Percentiles rank a stretch among this genome's conserved stretches.
phyloP scores from a whole-genome alignment of 2,797 vertebrate species.

The Hoplostethus mediterraneus region DNA sequence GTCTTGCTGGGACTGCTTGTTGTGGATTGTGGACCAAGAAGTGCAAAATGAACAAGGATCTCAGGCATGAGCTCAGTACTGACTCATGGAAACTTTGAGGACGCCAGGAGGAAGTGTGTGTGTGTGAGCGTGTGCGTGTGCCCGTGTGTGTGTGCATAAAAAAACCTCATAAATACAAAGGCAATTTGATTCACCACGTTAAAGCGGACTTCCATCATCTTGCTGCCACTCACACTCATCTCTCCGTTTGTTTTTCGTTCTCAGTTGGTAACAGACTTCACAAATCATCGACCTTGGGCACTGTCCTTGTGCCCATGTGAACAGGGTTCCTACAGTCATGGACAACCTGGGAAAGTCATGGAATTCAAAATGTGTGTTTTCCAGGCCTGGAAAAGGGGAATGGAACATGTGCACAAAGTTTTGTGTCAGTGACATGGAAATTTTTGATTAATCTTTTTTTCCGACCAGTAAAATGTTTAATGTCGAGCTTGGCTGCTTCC shows the following conservation, averaged over 20 bases:
- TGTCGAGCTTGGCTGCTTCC: no score
- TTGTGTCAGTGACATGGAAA: not conserved
- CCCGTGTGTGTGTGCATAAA: constrained; percentile 19
- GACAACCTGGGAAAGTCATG: no score
- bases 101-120: constrained; percentile 49
- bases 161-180: constrained; percentile 37
- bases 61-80: constrained; percentile 63
- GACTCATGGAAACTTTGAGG: constrained; percentile 75
- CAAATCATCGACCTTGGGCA: constrained; percentile 41
- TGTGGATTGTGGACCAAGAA: constrained; percentile 47
- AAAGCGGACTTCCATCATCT: constrained; percentile 37
- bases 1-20: constrained; percentile 44
- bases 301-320: constrained; percentile 37
- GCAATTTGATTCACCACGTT: constrained; percentile 46
- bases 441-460: no score
- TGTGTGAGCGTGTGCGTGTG: constrained; percentile 7
- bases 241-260: constrained; percentile 21
- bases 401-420: constrained; percentile 6
- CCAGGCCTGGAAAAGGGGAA: not conserved
- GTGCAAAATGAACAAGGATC: constrained; percentile 46
- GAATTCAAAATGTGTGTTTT: no score
- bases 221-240: constrained; percentile 38
- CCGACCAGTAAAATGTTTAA: no score
- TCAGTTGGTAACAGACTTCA: constrained; percentile 12
- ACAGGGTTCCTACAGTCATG: not conserved